Base-by-base conservation (phyloP, 2,113 vertebrate species). In the Epinephelus cyanopodus region DNA sequence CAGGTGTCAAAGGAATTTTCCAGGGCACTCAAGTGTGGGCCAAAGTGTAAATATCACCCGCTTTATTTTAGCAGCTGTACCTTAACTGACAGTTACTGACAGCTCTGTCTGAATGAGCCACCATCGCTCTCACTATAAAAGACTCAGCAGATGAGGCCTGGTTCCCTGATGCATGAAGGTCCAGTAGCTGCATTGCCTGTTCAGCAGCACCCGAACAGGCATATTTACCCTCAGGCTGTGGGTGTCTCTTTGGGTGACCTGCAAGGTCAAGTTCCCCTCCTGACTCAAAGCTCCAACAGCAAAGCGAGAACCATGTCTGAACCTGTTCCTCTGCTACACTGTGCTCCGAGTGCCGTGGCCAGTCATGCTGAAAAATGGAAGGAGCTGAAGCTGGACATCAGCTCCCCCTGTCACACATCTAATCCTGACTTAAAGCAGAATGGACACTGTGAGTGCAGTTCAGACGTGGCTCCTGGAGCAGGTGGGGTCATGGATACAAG, bases 251-350 rank as follows among this genome's bases (percentile, higher is more conserved):
- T 75, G 69, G 50, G 11, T 60, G 87, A 86, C 68, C 71, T 50
- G 66, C 79, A 77, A 70, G 76, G 76, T 79, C 19, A 81, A 77
- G 81, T 72, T 76, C 74, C 67, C 29, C 54, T 70, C 39, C 25
- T 56, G 52, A 60, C 37, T 77, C 72, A 62, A 74, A 12, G 39
- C 57, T 83, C 70, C 68, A 29, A 3, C 68, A 33, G 17, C 25
- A 64, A 25, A 5, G 45, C 19, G 37, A 61, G 15, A 33, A 23
- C 42, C 79, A 87, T 86, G 91, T 90, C 91, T 86, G 88, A 83
- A 45, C 90, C 82, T 70, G 85, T 37, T 37, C 68, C 80, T 56
- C 54, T 81, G 61, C 45, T 67, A 0, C 81, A 14, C 4, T 60
- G 64, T 19, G 53, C 62, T 67, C 57, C 48, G 1, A 53, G 39